Evolutionary conservation across 2,797 vertebrate genomes (phyloP).

Genomic region (Fratercula arctica): DNA sequence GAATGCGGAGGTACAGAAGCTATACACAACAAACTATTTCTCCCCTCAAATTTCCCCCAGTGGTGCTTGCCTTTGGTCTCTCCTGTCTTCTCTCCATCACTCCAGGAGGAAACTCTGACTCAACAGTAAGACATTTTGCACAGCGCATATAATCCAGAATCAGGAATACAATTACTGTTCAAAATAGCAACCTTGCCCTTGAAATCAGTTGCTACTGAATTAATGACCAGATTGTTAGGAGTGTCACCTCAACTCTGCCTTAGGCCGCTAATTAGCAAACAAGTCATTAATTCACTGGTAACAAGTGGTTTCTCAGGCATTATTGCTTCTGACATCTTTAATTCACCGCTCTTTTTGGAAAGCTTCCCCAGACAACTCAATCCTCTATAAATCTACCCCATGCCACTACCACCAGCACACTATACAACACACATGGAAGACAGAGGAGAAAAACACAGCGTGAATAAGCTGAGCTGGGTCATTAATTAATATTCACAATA

Average conservation of each 20-base stretch:
- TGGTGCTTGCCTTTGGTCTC: background rate
- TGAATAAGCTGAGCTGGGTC: background rate
- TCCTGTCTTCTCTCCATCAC: background rate
- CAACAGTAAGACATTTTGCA: background rate
- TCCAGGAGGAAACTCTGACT: background rate
- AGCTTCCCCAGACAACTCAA: slow-evolving; percentile 43
- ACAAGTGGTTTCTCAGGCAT: slow-evolving; percentile 66
- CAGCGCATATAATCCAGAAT: background rate
- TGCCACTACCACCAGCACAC: background rate
- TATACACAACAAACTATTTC: background rate
- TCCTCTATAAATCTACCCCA: background rate
- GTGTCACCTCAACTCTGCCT: slow-evolving; percentile 58
- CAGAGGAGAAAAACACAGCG: background rate
- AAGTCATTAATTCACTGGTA: slow-evolving; percentile 71
- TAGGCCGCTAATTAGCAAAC: slow-evolving; percentile 70
- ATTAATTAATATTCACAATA: background rate
- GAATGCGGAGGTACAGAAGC: background rate
- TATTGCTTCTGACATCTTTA: slow-evolving; percentile 53
- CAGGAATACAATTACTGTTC: slow-evolving; percentile 60
- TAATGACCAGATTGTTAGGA: slow-evolving; percentile 65
- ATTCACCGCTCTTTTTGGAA: slow-evolving; percentile 41
- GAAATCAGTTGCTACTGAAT: slow-evolving; percentile 68
- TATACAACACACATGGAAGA: background rate
- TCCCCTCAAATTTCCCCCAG: background rate
- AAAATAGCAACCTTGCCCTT: slow-evolving; percentile 60